phyloP scores from a whole-genome alignment of 2,113 vertebrate genomes.

The Notothenia rossii region DNA sequence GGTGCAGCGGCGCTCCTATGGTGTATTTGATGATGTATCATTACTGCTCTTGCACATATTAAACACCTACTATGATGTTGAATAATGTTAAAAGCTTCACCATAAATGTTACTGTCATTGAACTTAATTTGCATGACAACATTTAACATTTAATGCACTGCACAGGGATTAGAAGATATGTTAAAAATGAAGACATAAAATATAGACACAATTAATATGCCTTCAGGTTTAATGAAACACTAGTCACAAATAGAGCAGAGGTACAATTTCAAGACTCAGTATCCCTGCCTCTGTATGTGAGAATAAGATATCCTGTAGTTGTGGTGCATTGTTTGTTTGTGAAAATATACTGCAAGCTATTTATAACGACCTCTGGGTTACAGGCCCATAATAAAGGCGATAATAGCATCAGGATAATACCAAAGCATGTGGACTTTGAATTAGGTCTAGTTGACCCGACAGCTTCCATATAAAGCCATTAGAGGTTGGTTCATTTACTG shows the following conservation, averaged over 20 bases:
- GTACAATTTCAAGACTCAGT: background rate
- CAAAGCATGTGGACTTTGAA: slow-evolving; percentile 64
- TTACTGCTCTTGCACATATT: background rate
- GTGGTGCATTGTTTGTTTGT: background rate
- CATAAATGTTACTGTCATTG: background rate
- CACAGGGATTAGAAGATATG: background rate
- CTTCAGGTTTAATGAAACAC: slow-evolving; percentile 11
- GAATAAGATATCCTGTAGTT: background rate
- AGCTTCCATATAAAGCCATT: background rate
- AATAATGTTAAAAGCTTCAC: background rate
- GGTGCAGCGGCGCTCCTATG: background rate
- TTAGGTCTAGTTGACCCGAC: background rate
- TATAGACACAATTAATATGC: background rate
- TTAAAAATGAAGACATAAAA: slow-evolving; percentile 16
- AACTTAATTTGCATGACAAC: background rate
- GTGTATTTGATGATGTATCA: background rate
- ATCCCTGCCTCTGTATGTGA: background rate
- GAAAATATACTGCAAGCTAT: background rate
- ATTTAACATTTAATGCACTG: background rate
- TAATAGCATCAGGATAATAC: slow-evolving; percentile 33
- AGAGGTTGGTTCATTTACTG: slow-evolving; percentile 41
- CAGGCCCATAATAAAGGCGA: slow-evolving; percentile 22
- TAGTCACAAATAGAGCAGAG: background rate
- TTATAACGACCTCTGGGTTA: slow-evolving; percentile 19
- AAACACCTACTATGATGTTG: slow-evolving; percentile 1